Conservation (phyloP, 2,113 vertebrate species). For the Gopherus evgoodei region DNA sequence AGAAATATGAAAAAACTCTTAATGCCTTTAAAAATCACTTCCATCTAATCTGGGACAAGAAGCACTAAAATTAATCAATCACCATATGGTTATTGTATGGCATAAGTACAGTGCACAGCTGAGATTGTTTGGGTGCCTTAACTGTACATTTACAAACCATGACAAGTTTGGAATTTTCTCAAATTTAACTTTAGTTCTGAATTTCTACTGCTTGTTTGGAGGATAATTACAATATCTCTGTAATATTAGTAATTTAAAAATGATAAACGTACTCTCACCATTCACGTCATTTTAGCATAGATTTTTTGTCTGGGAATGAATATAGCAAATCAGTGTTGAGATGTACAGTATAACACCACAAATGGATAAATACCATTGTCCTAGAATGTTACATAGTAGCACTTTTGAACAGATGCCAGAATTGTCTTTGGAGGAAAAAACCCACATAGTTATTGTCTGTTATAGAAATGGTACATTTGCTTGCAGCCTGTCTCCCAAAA, state of each 20-base stretch:
- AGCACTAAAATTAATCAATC: not conserved
- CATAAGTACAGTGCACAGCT: not conserved
- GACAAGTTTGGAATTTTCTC: not conserved
- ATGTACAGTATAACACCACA: not conserved
- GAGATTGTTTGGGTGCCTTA: fast-evolving
- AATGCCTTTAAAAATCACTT: not conserved
- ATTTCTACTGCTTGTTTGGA: fast-evolving
- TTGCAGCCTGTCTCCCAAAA: not conserved
- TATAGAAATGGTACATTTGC: not conserved
- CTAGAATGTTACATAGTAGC: not conserved
- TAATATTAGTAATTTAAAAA: not conserved
- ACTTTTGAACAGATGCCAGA: not conserved
- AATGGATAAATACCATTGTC: not conserved
- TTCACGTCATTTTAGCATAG: not conserved
- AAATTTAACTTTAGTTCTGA: not conserved
- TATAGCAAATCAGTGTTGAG: not conserved
- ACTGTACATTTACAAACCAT: not conserved
- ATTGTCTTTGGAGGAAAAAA: not conserved
- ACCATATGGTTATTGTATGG: not conserved
- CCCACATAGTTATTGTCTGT: not conserved
- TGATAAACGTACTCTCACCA: not conserved
- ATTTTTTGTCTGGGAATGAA: not conserved
- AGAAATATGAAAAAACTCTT: not conserved
- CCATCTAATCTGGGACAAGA: fast-evolving
- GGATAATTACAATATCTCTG: not conserved